These are phyloP conservation scores for Drosophila sordidapex DNA, from an alignment of 2,888 invertebrate species.

Conservation along the genomic window DNA sequence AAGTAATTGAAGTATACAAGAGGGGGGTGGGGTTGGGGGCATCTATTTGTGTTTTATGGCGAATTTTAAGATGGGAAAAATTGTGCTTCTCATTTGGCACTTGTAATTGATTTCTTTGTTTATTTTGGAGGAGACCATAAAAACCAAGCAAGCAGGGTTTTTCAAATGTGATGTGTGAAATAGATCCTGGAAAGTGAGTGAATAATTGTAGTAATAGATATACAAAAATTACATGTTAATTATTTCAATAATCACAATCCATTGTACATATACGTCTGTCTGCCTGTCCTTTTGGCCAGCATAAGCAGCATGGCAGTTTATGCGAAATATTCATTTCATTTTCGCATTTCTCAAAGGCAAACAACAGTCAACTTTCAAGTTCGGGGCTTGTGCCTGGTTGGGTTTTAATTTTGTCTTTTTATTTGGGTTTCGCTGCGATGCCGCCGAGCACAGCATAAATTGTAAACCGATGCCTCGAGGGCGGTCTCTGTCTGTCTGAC, in stretches of 20 bases:
- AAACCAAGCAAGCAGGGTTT: neutral
- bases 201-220: neutral
- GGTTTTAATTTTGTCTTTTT: constrained; percentile 1
- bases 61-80: constrained; percentile 56
- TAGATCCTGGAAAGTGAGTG: neutral
- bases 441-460: constrained; percentile 58
- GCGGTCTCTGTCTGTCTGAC: constrained; percentile 19
- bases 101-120: constrained; percentile 62
- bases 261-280: neutral
- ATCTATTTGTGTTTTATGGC: constrained; percentile 28
- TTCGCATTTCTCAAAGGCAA: constrained; percentile 26
- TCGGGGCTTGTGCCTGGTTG: constrained; percentile 16
- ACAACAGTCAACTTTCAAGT: constrained; percentile 9
- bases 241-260: neutral
- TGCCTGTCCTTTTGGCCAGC: constrained; percentile 12
- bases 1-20: constrained; percentile 8
- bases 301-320: constrained; percentile 56
- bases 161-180: too few relatives aligned
- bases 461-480: constrained; percentile 67
- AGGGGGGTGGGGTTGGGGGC: neutral
- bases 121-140: constrained; percentile 23
- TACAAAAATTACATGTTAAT: neutral
- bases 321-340: constrained; percentile 59
- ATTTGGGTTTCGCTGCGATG: constrained; percentile 9
- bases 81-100: constrained; percentile 62